Base-by-base conservation (phyloP, 1,140 invertebrate species). In the Oryzaephilus surinamensis region DNA sequence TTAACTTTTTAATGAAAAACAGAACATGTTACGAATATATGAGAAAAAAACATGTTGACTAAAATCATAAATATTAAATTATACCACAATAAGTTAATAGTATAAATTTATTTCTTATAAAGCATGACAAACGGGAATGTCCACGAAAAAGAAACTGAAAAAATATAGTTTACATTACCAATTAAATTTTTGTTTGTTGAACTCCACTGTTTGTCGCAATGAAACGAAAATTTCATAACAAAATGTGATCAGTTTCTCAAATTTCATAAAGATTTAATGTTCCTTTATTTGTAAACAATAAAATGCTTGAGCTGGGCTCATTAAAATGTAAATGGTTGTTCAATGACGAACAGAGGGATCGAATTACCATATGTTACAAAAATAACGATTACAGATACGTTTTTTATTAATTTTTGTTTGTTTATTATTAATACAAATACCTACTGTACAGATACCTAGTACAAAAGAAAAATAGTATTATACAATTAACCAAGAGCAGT, bases 31-130 rank as follows among this genome's bases (percentile, higher is more conserved):
- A 17, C 17, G 12, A 18, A 14, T 15, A 6, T 1, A 17, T 18
- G 27, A 27, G 34, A 17, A 34, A 34, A 41, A 41, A 41, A 41
- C 40, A 35, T 41, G 40, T 41, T 35, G 28, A 41, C 35, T 41
- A 41, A 41, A 46, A 46, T 41, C 35, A 17, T 41, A n/a, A n/a
- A 14, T 37, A 47, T 47, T 51, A 53, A 49, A 49, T 48, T 51
- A 51, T 49, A 52, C 23, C 36, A 50, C 49, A 56, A 48, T 47
- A 48, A 51, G 40, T 54, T 58, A 58, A 58, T 54, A 55, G 46
- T 51, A 58, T 51, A 58, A 54, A 55, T 58, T 56, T 56, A 58
- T 58, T 58, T 54, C 34, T 55, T 53, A 57, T 58, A 58, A 52
- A 58, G 54, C 44, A 47, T 58, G 54, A 58, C 52, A 56, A 58